phyloP scores from a whole-genome alignment of 2,113 vertebrate species.

The Catharus minimus region DNA sequence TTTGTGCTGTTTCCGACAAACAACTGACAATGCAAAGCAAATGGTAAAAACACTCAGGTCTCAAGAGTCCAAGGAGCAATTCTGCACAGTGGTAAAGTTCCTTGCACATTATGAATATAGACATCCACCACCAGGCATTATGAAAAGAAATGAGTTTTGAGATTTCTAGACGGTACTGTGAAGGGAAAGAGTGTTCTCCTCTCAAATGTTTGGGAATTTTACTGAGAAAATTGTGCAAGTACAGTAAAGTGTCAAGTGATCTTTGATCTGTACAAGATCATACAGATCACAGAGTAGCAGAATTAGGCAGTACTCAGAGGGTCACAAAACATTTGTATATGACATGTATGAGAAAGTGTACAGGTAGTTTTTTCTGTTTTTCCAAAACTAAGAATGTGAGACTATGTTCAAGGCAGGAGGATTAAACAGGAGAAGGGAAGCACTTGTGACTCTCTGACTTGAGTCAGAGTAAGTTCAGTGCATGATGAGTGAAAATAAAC shows the following conservation, averaged over 20 bases:
- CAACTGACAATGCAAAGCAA: not conserved
- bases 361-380: not conserved
- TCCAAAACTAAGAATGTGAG: not conserved
- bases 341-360: not conserved
- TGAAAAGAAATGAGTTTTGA: not conserved
- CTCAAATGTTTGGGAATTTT: not conserved
- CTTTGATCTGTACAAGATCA: not conserved
- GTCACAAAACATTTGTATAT: not conserved
- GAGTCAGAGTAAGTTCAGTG: not conserved
- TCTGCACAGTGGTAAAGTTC: not conserved
- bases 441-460: not conserved
- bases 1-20: not conserved
- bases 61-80: not conserved
- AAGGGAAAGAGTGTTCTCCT: not conserved
- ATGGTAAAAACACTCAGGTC: not conserved
- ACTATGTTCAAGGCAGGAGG: not conserved
- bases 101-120: not conserved
- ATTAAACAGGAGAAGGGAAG: not conserved
- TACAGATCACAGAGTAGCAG: not conserved
- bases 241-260: not conserved
- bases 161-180: not conserved
- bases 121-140: not conserved
- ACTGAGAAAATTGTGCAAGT: not conserved
- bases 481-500: not conserved
- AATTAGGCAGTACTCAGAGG: fast-evolving